Evolutionary conservation across 1,140 invertebrate species (phyloP), one percentile per base, ranked within the genome.

Genomic region (Drusus annulatus): DNA sequence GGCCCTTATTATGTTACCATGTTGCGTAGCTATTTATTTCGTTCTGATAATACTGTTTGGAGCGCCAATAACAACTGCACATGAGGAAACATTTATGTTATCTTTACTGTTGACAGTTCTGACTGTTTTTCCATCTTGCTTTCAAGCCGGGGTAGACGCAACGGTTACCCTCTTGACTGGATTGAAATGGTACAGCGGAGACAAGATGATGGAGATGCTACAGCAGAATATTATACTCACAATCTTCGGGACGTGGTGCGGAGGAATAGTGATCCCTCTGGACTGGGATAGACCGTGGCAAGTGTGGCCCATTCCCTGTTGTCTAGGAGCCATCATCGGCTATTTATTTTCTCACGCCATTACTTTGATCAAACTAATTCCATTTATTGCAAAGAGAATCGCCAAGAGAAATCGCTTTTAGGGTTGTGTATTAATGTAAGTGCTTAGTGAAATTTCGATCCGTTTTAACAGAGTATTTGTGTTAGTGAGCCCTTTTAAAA

Each of bases 241-340:
- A 17, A 84, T 97, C 15, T 85, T 96, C 50, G 96, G 97, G n/a
- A 93, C 96, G 13, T 98, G 96, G 96, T 84, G 95, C 8, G 96
- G 96, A 17, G 95, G 96, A 25, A 91, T 96, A 81, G 93, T 96
- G 0, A 96, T 98, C 80, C 97, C 97, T 25, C 88, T 98, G 13
- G 97, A 98, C 87, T 98, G 97, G 97, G 95, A 98, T 86, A 91
- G 94, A 79, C 94, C 95, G 0, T 98, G 96, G 96, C 96, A 95
- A 89, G 88, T 87, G 73, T 96, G 95, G 95, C 95, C 95, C 0
- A 93, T 95, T 84, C 94, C 95, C 5, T 95, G 94, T 85, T 91
- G 92, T 76, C 87, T 93, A 8, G 94, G 94, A 68, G 92, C 94
- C n/a, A 84, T 95, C 6, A 80, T 92, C 76, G 94, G 94, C 4